These are phyloP conservation scores for Mustela nigripes DNA, from an alignment of 2,113 vertebrate species.

Conservation along the genomic window DNA sequence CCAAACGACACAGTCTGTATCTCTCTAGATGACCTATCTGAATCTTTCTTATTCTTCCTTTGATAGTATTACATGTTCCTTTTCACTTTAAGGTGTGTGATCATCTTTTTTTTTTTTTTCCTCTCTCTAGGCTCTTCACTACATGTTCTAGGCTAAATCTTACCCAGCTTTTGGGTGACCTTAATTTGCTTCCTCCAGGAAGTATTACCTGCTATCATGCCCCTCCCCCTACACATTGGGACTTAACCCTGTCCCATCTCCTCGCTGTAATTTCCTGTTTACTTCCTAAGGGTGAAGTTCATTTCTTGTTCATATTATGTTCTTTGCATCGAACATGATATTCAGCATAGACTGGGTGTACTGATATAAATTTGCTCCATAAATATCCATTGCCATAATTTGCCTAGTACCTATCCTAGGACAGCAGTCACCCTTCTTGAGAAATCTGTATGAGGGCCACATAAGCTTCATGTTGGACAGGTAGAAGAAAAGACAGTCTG, in stretches of 20 bases:
- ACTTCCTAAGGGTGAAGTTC: background rate
- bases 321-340: background rate
- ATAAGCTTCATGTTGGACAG: background rate
- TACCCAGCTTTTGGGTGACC: background rate
- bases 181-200: conserved; percentile 24
- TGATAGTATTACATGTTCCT: background rate
- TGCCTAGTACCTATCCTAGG: background rate
- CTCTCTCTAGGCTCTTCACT: background rate
- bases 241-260: background rate
- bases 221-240: background rate
- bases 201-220: background rate
- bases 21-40: background rate
- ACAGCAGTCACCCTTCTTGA: background rate
- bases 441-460: background rate
- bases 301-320: background rate
- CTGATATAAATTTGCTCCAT: background rate
- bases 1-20: background rate
- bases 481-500: background rate
- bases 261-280: background rate
- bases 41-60: background rate
- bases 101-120: background rate
- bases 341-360: background rate
- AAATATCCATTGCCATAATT: background rate
- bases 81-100: background rate
- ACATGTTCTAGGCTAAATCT: background rate